Evolutionary conservation across 2,888 invertebrate genomes (phyloP).

Genomic region (Chloroclysta siterata): DNA sequence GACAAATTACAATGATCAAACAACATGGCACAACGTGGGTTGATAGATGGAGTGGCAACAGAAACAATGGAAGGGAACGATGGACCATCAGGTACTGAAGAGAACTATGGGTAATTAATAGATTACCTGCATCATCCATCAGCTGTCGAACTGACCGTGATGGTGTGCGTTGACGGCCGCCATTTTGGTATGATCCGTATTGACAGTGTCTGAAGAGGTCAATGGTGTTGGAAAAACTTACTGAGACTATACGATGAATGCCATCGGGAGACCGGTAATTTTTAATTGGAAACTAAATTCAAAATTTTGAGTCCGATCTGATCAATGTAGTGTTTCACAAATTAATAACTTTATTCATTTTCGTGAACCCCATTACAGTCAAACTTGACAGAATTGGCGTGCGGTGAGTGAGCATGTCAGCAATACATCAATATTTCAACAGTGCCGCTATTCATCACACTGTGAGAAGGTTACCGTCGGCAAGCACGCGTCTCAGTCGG

Average conservation of each 20-base stretch:
- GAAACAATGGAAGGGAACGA: slow-evolving; percentile 73
- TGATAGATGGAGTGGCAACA: slow-evolving; percentile 73
- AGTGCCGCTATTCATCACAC: slow-evolving; percentile 53
- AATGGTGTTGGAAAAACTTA: slow-evolving; percentile 27
- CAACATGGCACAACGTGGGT: slow-evolving; percentile 76
- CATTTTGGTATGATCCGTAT: slow-evolving; percentile 37
- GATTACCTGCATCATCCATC: slow-evolving; percentile 73
- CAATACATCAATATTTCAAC: slow-evolving; percentile 53
- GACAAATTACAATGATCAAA: slow-evolving; percentile 75
- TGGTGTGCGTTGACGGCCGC: slow-evolving; percentile 34
- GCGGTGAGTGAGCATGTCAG: slow-evolving; percentile 39
- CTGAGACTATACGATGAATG: background rate
- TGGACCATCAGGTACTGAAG: slow-evolving; percentile 40
- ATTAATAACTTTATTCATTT: slow-evolving; percentile 14
- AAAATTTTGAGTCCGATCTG: background rate
- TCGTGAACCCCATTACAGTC: slow-evolving; percentile 40
- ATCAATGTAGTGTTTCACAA: background rate
- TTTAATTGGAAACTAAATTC: background rate
- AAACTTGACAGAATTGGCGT: slow-evolving; percentile 44
- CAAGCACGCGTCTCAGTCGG: slow-evolving; percentile 14
- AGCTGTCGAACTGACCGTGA: slow-evolving; percentile 51
- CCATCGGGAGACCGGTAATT: background rate
- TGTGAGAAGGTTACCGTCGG: slow-evolving; percentile 48
- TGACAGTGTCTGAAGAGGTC: slow-evolving; percentile 40
- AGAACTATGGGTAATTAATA: slow-evolving; percentile 79